Evolutionary conservation across 2,888 invertebrate genomes (phyloP).

Genomic region (Tineola bisselliella): DNA sequence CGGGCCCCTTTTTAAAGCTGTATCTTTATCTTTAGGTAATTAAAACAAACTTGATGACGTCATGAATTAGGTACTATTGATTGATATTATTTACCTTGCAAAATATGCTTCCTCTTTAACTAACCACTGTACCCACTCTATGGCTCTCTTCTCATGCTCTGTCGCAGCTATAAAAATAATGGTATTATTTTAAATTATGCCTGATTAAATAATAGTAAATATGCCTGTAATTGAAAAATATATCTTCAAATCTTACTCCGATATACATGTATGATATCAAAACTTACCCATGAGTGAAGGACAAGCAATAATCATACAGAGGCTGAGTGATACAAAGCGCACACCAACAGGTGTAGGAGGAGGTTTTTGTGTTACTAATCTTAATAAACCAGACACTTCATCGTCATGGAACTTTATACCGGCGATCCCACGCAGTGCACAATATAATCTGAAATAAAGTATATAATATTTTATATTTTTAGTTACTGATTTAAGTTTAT

Average conservation of each 20-base stretch:
- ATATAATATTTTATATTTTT: no score
- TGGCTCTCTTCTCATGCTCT: conserved; percentile 85
- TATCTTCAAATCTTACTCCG: neutral
- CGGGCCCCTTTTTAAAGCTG: no score
- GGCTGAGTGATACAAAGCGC: conserved; percentile 89
- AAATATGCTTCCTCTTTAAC: conserved; percentile 91
- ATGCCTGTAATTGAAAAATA: no score
- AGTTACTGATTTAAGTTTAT: no score
- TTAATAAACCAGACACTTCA: conserved; percentile 84
- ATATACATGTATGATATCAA: conserved; percentile 15
- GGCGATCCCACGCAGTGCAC: conserved; percentile 91
- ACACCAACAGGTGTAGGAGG: conserved; percentile 92
- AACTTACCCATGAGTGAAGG: conserved; percentile 79
- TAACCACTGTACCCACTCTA: conserved; percentile 95
- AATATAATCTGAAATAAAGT: conserved; percentile 80
- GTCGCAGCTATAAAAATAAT: conserved; percentile 57
- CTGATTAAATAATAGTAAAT: no score
- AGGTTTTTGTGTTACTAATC: conserved; percentile 87
- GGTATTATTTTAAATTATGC: neutral
- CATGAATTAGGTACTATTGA: no score
- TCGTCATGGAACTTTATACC: conserved; percentile 93
- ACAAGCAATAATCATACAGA: conserved; percentile 95
- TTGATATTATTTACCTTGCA: conserved; percentile 65
- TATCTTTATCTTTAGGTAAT: no score
- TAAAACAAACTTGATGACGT: no score